A percentile compares a stretch with the other conserved stretches of the same genome.
Evolutionary conservation across 2,888 invertebrate genomes (phyloP).

Genomic region (Drosophila niveifrons): DNA sequence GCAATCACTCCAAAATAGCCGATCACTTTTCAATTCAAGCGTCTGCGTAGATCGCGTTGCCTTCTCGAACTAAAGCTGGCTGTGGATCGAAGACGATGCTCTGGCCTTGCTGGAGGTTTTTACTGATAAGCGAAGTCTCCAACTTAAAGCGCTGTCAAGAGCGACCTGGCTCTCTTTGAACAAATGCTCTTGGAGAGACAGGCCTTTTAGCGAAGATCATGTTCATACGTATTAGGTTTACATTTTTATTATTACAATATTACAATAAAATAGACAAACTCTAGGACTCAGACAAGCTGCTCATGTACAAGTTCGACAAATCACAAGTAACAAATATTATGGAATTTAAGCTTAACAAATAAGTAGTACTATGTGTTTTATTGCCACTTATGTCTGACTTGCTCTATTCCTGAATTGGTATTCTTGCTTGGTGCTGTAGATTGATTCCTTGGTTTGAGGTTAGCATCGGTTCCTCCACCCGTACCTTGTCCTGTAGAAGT

Average conservation of each 20-base stretch:
- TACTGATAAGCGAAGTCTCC: constrained; percentile 60
- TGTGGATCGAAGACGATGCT: constrained; percentile 43
- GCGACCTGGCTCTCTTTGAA: constrained; percentile 40
- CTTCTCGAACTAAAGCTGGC: constrained; percentile 75
- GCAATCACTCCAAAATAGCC: constrained; percentile 49
- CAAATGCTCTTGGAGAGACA: constrained; percentile 24
- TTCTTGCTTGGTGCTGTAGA: neutral
- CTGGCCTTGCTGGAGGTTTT: constrained; percentile 72
- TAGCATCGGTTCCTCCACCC: constrained; percentile 31
- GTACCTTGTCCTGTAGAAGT: constrained; percentile 41
- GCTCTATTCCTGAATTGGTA: constrained; percentile 51
- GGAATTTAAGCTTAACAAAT: constrained; percentile 24
- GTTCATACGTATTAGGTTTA: constrained; percentile 43
- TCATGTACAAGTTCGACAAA: constrained; percentile 58
- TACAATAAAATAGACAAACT: constrained; percentile 52
- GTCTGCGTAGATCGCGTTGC: constrained; percentile 72
- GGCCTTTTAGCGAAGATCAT: neutral
- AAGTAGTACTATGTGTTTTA: constrained; percentile 12
- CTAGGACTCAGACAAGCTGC: constrained; percentile 51
- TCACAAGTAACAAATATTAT: constrained; percentile 60
- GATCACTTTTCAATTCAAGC: constrained; percentile 40
- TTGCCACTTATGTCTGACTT: constrained; percentile 56
- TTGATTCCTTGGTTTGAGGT: neutral
- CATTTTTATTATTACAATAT: constrained; percentile 49
- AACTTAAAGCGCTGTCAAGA: constrained; percentile 19